Conservation (phyloP, 2,797 vertebrate genomes). For the Lagodon rhomboides region DNA sequence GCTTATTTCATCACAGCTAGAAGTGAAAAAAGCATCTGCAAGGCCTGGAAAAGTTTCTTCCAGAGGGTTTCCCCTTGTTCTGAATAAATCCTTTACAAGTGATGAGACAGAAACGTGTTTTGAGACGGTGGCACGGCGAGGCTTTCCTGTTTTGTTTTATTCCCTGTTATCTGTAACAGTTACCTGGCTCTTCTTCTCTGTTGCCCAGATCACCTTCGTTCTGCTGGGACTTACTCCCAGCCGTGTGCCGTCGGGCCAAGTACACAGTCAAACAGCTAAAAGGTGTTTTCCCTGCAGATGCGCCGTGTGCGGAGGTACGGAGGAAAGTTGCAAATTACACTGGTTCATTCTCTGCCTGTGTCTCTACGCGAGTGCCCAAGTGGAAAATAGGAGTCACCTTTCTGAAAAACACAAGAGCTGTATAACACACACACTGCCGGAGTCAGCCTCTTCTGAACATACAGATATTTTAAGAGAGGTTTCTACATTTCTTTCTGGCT, state of each 20-base stretch:
- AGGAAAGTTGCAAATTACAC: conserved; percentile 32
- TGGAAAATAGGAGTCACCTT: conserved; percentile 63
- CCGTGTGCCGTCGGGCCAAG: conserved; percentile 33
- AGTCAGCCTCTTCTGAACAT: conserved; percentile 43
- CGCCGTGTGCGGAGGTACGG: conserved; percentile 7
- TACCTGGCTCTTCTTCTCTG: conserved; percentile 21
- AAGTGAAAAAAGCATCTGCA: conserved; percentile 12
- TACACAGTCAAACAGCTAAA: conserved; percentile 41
- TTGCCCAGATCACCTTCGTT: conserved; percentile 4
- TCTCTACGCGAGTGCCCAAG: conserved; percentile 46
- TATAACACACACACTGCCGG: conserved; percentile 36
- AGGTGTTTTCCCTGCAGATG: conserved; percentile 46
- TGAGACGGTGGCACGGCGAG: not conserved
- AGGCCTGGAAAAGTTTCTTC: not conserved
- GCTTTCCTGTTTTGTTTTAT: conserved; percentile 15
- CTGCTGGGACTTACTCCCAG: conserved; percentile 37
- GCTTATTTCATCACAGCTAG: conserved; percentile 27
- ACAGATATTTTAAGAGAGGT: conserved; percentile 8
- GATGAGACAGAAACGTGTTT: conserved; percentile 6
- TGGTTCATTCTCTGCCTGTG: conserved; percentile 40
- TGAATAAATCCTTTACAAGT: not conserved
- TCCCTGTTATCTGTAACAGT: conserved; percentile 6
- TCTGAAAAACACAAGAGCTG: conserved; percentile 66
- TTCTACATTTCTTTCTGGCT: not conserved
- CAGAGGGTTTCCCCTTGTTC: conserved; percentile 6